Evolutionary conservation across 2,113 vertebrate genomes (phyloP).

Genomic region (Neodon shergylaensis): DNA sequence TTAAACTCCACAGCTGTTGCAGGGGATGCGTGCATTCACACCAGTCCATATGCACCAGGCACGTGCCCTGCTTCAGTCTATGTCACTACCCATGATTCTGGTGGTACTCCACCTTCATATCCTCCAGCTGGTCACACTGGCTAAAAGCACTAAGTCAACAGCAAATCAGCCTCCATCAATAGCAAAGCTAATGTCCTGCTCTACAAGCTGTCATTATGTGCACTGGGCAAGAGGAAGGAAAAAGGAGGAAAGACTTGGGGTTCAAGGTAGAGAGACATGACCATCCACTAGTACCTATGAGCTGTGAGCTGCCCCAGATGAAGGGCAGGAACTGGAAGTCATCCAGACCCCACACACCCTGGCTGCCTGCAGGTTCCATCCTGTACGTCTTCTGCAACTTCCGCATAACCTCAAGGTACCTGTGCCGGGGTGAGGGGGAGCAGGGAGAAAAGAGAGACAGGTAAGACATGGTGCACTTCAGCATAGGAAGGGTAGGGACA

Average conservation of each 20-base stretch:
- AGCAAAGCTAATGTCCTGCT: constrained; percentile 30
- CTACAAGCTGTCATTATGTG: neutral
- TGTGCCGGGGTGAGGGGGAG: constrained; percentile 67
- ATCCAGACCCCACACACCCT: constrained; percentile 98
- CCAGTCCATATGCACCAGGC: neutral
- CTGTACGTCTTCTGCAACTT: constrained; percentile 97
- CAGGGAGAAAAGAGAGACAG: neutral
- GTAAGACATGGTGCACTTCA: neutral
- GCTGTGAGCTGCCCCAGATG: constrained; percentile 98
- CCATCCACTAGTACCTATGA: constrained; percentile 88
- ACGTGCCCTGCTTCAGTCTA: neutral
- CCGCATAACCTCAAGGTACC: constrained; percentile 95
- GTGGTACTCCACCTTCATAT: neutral
- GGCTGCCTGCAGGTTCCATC: constrained; percentile 98
- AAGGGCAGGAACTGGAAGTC: constrained; percentile 99
- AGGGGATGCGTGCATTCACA: neutral
- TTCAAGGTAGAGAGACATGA: accelerated
- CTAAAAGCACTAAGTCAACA: neutral
- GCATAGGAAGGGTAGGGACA: neutral
- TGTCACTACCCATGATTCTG: neutral
- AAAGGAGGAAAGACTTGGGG: too few species aligned
- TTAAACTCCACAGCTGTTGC: constrained; percentile 26
- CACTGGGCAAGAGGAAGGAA: neutral
- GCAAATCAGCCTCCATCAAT: constrained; percentile 9
- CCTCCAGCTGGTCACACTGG: neutral